These are phyloP conservation scores for Anas bernieri DNA, from an alignment of 2,797 vertebrate genomes.

Conservation along the genomic window DNA sequence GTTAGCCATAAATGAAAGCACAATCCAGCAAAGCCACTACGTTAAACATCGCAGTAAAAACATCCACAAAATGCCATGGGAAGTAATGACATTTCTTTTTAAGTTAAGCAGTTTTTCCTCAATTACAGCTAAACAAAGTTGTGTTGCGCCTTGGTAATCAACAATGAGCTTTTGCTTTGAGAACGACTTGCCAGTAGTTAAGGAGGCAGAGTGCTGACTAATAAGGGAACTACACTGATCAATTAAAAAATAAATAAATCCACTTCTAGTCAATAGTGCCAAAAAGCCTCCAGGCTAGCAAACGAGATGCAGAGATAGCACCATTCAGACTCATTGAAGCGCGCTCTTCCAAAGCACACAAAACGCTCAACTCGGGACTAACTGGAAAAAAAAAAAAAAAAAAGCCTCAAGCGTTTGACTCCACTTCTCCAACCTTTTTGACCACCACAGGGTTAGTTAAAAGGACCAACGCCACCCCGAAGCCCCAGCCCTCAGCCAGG, in stretches of 20 bases:
- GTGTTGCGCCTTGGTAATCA: neutral
- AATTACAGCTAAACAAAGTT: neutral
- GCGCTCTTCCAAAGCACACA: neutral
- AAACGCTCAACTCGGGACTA: rapidly evolving
- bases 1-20: neutral
- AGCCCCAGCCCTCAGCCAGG: neutral
- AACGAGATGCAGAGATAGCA: neutral
- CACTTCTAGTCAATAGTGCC: neutral
- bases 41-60: neutral
- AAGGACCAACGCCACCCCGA: rapidly evolving
- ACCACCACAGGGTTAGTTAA: rapidly evolving
- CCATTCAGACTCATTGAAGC: neutral
- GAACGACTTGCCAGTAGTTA: neutral
- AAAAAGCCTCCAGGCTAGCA: neutral
- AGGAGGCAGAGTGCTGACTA: rapidly evolving
- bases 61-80: rapidly evolving
- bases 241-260: neutral
- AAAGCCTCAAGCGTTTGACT: neutral
- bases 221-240: neutral
- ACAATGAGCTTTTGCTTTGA: neutral
- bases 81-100: rapidly evolving
- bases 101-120: neutral
- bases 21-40: neutral
- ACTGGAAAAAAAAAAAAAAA: too few species aligned
- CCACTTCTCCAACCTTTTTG: neutral